phyloP scores from a whole-genome alignment of 2,797 vertebrate genomes.

The Notolabrus celidotus region DNA sequence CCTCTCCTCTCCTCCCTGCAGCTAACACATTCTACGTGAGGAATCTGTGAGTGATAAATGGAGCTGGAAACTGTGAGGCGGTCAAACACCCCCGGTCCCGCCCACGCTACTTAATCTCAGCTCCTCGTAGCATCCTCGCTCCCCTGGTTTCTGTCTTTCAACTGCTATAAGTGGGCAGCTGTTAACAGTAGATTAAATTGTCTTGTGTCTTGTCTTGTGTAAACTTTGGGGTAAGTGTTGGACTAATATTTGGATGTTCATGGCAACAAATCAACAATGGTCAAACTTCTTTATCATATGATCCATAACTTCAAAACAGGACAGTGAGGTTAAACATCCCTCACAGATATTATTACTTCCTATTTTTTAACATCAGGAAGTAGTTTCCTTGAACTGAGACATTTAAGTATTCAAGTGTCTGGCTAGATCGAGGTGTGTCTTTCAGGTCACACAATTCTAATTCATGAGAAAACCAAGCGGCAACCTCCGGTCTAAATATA shows the following conservation, averaged over 20 bases:
- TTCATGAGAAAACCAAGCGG: too few relatives aligned
- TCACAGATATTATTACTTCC: too few relatives aligned
- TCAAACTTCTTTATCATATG: conserved; percentile 1
- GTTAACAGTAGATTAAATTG: conserved; percentile 7
- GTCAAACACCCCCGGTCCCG: conserved; percentile 27
- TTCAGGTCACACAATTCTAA: too few relatives aligned
- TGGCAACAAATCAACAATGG: conserved; percentile 19
- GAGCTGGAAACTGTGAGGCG: conserved; percentile 53
- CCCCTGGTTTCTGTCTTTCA: conserved; percentile 39
- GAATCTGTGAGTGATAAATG: conserved; percentile 70
- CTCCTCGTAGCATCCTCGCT: conserved; percentile 41
- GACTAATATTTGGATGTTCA: conserved; percentile 39
- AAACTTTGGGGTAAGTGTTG: conserved; percentile 36
- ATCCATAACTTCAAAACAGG: conserved; percentile 1
- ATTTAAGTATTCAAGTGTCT: too few relatives aligned
- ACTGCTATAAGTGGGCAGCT: conserved; percentile 15
- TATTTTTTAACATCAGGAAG: too few relatives aligned
- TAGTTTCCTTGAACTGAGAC: neutral
- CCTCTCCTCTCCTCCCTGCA: conserved; percentile 45
- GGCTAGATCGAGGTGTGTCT: too few relatives aligned
- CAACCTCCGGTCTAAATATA: too few relatives aligned
- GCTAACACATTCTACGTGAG: conserved; percentile 45
- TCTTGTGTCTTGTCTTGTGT: conserved; percentile 18
- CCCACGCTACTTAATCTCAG: conserved; percentile 55
- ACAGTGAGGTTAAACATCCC: neutral